Base-by-base conservation (phyloP, 2,797 vertebrate genomes). In the Brachyrhaphis roseni region DNA sequence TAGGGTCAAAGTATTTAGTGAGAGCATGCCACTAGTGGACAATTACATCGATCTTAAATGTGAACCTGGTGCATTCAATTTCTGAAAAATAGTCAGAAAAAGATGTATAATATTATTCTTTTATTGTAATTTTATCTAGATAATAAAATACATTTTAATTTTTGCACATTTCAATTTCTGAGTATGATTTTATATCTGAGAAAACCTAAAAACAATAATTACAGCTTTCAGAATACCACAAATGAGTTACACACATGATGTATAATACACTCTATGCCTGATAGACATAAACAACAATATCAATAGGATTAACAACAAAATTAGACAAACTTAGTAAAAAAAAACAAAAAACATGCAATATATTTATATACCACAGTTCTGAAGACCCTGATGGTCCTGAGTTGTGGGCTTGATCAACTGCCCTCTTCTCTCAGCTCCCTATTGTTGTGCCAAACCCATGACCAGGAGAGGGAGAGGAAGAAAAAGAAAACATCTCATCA, bases 1-100 rank as follows among this genome's bases (percentile, higher is more conserved):
- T 91, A 78, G 95, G 98, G 97, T 98, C 97, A 98, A 96, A 96
- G 96, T 96, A 91, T 96, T 96, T 96, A 97, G 96, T 79, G 90
- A 89, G 91, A 94, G 95, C 96, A 95, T 94, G 93, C 93, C 95
- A 92, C 92, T 96, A 93, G 71, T 88, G 87, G 71, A 83, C 75
- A 80, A 72, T 76, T 81, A 83, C 46, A 88, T 55, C 57, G 72
- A 43, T 81, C 51, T 77, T 41, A 74, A 74, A 80, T 78, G 66
- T 79, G 49, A 23, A 70, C 47, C 73, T 7, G 64, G 31, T 41
- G 26, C 1, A 82, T 87, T 84, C 83, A 74, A 57, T 83, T 76
- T 39, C 23, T 87, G 34, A 81, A 85, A 31, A 80, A 72, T 47
- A 75, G 77, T 49, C 23, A 87, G 73, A 80, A 64, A 72, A 4